Evolutionary conservation across 2,888 invertebrate genomes (phyloP).

Genomic region (Hofmannophila pseudospretella): DNA sequence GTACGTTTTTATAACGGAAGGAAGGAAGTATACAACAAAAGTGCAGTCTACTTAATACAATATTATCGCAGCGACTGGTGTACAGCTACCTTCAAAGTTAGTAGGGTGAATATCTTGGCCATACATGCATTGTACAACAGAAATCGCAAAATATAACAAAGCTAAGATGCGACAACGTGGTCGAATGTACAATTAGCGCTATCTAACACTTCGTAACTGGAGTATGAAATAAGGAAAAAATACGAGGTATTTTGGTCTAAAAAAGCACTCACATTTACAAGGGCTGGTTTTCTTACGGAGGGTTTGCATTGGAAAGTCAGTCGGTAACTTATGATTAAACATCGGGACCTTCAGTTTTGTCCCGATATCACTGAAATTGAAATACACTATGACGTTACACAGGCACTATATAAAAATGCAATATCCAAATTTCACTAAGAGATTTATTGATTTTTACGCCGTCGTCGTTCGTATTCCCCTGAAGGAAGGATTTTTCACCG

Average conservation of each 20-base stretch:
- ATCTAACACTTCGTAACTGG: conserved; percentile 53
- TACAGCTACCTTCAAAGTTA: conserved; percentile 24
- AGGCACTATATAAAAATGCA: conserved; percentile 33
- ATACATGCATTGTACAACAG: conserved; percentile 62
- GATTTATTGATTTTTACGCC: conserved; percentile 61
- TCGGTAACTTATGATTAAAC: conserved; percentile 78
- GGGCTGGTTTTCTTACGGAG: conserved; percentile 95
- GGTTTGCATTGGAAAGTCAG: conserved; percentile 89
- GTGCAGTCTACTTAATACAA: too few species aligned
- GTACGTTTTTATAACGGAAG: too few species aligned
- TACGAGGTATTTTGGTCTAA: conserved; percentile 14
- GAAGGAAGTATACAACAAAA: too few species aligned
- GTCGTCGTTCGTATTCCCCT: too few species aligned
- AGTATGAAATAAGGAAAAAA: conserved; percentile 35
- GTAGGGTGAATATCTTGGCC: conserved; percentile 45
- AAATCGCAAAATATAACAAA: conserved; percentile 66
- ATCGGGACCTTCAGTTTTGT: conserved; percentile 47
- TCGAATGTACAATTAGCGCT: conserved; percentile 55
- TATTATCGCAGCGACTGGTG: too few species aligned
- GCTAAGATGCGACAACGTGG: conserved; percentile 52
- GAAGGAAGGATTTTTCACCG: too few species aligned
- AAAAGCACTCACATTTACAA: conserved; percentile 91
- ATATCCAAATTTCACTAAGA: conserved; percentile 41
- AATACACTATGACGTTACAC: conserved; percentile 50
- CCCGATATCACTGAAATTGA: conserved; percentile 61